Conservation (phyloP, 2,888 invertebrate genomes). For the Incurvaria masculella region DNA sequence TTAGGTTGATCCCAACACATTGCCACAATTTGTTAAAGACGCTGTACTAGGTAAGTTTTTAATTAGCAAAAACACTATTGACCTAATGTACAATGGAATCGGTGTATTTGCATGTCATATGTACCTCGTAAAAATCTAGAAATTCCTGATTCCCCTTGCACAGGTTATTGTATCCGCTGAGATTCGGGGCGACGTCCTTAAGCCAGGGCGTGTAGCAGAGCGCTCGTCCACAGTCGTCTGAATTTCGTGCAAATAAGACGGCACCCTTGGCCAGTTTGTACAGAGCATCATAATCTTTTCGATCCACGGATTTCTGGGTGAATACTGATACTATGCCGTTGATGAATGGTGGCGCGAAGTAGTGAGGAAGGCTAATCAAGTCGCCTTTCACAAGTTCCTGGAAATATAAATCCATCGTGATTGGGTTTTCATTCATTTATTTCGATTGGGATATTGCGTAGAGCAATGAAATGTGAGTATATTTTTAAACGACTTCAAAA, state of each 20-base stretch:
- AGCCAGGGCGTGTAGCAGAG: constrained; percentile 60
- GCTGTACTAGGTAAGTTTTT: too few relatives aligned
- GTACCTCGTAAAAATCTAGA: constrained; percentile 51
- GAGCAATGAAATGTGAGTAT: neutral
- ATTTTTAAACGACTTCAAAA: too few relatives aligned
- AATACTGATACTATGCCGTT: constrained; percentile 58
- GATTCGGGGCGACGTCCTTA: constrained; percentile 54
- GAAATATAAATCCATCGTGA: too few relatives aligned
- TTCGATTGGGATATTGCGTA: neutral
- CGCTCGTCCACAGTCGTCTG: constrained; percentile 59
- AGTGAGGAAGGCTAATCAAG: constrained; percentile 47
- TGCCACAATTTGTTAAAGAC: too few relatives aligned
- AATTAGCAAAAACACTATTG: too few relatives aligned
- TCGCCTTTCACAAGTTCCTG: constrained; percentile 42
- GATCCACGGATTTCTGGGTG: constrained; percentile 45
- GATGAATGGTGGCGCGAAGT: constrained; percentile 49
- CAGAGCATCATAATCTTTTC: constrained; percentile 47
- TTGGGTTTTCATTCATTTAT: neutral
- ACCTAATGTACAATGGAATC: too few relatives aligned
- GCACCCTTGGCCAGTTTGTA: constrained; percentile 38
- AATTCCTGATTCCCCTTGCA: constrained; percentile 44
- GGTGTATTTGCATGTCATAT: too few relatives aligned
- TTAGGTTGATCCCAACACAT: too few relatives aligned
- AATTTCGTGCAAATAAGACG: constrained; percentile 51
- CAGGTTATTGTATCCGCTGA: constrained; percentile 52